Conservation (phyloP, 2,888 invertebrate genomes). For the Perdita meconis region DNA sequence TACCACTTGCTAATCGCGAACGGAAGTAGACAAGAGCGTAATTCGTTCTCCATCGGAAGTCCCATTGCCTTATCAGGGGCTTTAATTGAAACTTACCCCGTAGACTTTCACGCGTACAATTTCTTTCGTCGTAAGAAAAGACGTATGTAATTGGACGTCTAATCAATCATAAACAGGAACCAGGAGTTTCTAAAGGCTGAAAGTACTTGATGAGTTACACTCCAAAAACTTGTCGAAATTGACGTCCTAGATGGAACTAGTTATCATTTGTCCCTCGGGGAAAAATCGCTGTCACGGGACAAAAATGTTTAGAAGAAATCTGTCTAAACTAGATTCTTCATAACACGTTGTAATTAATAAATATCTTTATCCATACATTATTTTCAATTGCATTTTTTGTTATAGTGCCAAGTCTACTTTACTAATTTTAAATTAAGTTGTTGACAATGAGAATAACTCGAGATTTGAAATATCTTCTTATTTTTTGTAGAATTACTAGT, state of each 20-base stretch:
- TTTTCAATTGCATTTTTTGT: no score
- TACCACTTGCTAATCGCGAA: not conserved
- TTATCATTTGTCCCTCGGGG: slow-evolving; percentile 26
- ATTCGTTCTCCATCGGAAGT: slow-evolving; percentile 11
- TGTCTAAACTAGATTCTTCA: not conserved
- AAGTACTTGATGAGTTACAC: slow-evolving; percentile 36
- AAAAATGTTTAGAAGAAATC: not conserved
- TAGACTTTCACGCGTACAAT: slow-evolving; percentile 51
- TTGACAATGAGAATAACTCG: no score
- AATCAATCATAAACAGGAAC: slow-evolving; percentile 50
- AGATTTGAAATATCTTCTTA: no score
- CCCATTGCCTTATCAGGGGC: slow-evolving; percentile 11
- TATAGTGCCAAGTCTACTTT: no score
- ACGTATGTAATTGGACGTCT: slow-evolving; percentile 42
- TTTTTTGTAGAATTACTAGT: no score
- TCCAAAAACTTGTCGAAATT: slow-evolving; percentile 26
- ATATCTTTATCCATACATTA: not conserved
- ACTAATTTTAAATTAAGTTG: no score
- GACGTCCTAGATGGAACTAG: slow-evolving; percentile 7
- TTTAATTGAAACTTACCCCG: slow-evolving; percentile 33
- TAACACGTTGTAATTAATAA: slow-evolving; percentile 8
- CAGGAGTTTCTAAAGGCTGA: slow-evolving; percentile 22
- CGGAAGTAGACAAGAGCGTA: slow-evolving; percentile 1
- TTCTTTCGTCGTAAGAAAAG: slow-evolving; percentile 44
- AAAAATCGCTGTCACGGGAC: not conserved